These are phyloP conservation scores for Scaptomyza polygonia DNA, from an alignment of 2,888 invertebrate species.

Conservation along the genomic window DNA sequence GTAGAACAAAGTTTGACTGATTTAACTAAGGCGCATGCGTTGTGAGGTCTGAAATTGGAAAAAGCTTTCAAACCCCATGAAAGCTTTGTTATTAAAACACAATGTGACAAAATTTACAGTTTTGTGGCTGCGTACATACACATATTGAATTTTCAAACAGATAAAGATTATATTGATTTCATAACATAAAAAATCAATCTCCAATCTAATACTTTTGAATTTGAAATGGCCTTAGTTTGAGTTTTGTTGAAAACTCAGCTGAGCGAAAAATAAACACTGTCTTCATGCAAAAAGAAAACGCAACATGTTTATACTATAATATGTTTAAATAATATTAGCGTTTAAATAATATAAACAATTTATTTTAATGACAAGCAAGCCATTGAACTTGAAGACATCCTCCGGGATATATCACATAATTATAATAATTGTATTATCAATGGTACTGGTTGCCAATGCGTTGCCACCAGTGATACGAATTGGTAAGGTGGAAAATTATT, in stretches of 20 bases:
- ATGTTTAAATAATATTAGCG: constrained; percentile 12
- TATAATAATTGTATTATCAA: constrained; percentile 45
- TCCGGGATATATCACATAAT: constrained; percentile 19
- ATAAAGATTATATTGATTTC: neutral
- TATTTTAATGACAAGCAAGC: constrained; percentile 15
- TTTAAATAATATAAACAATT: constrained; percentile 1
- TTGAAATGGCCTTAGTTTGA: neutral
- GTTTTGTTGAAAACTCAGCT: neutral
- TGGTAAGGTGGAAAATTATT: constrained; percentile 84
- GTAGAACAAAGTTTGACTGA: constrained; percentile 3
- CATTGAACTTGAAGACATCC: constrained; percentile 9
- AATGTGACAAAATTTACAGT: constrained; percentile 28
- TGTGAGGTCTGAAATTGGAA: neutral
- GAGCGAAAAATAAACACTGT: neutral
- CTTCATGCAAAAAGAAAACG: constrained; percentile 4
- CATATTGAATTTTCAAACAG: constrained; percentile 4
- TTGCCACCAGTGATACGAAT: constrained; percentile 88
- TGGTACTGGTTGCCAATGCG: constrained; percentile 83
- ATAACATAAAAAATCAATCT: neutral
- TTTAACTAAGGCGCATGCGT: constrained; percentile 28
- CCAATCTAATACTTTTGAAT: neutral
- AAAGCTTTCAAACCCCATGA: constrained; percentile 14
- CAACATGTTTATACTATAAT: constrained; percentile 13
- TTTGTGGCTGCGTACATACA: constrained; percentile 19
- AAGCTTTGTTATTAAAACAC: constrained; percentile 13